phyloP scores from a whole-genome alignment of 2,888 invertebrate species.

The Resseliella maxima region DNA sequence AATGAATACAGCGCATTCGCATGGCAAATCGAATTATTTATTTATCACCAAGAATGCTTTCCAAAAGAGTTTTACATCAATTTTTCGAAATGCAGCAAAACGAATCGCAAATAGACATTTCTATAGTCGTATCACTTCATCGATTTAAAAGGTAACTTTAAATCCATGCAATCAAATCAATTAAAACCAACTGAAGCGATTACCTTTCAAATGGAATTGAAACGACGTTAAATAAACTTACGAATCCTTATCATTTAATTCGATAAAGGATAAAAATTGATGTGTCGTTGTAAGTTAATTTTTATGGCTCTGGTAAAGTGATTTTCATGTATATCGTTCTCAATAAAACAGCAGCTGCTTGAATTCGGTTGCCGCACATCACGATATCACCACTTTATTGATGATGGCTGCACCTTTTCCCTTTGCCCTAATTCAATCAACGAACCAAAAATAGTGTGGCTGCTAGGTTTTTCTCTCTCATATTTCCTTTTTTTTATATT shows the following conservation, averaged over 20 bases:
- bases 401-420: slow-evolving; percentile 32
- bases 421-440: neutral
- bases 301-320: neutral
- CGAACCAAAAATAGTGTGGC: neutral
- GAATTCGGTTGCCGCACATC: neutral
- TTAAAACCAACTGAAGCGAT: neutral
- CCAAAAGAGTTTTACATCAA: neutral
- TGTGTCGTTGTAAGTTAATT: neutral
- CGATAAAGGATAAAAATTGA: neutral
- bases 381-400: slow-evolving; percentile 14
- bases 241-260: slow-evolving; percentile 51
- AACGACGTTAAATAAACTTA: neutral
- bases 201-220: neutral
- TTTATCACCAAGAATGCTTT: neutral
- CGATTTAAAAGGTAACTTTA: neutral
- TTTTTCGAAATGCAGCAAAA: neutral
- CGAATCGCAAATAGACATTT: neutral
- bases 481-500: neutral
- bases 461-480: neutral
- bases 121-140: neutral
- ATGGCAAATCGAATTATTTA: neutral
- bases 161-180: neutral
- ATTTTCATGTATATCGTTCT: neutral
- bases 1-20: slow-evolving; percentile 1
- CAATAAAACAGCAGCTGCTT: neutral